Conservation (phyloP, 2,888 invertebrate genomes). For the Merodon equestris region DNA sequence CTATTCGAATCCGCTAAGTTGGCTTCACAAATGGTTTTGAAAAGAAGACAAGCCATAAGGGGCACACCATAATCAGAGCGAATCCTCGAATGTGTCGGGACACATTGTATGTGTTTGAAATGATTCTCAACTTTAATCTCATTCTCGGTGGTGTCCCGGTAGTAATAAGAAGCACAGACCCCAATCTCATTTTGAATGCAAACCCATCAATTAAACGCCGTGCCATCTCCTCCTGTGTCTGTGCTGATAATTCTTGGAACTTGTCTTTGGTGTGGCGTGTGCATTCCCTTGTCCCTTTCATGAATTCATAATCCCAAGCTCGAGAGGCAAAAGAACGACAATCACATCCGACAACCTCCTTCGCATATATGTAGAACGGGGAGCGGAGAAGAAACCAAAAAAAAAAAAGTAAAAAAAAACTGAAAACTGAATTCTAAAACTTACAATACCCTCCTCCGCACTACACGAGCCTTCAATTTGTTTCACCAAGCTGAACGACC, state of each 20-base stretch:
- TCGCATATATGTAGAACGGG: neutral
- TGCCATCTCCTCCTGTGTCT: constrained; percentile 30
- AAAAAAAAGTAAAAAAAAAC: constrained; percentile 7
- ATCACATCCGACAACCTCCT: constrained; percentile 55
- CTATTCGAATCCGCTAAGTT: too few species aligned
- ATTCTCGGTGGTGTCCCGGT: constrained; percentile 30
- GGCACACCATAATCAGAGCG: too few species aligned
- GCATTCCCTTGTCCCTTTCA: constrained; percentile 34
- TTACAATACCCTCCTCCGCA: constrained; percentile 51
- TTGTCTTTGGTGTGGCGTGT: constrained; percentile 21
- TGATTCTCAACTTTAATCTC: constrained; percentile 14
- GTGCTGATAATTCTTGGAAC: constrained; percentile 53
- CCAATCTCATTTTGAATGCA: constrained; percentile 48
- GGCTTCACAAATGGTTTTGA: too few species aligned
- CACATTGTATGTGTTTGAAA: constrained; percentile 1
- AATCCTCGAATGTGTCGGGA: neutral
- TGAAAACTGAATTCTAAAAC: constrained; percentile 41
- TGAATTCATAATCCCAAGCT: constrained; percentile 8
- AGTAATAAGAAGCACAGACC: constrained; percentile 45
- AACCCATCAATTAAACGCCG: constrained; percentile 52
- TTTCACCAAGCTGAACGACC: constrained; percentile 28
- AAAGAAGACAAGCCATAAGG: too few species aligned
- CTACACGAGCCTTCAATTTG: constrained; percentile 65
- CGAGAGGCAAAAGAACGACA: constrained; percentile 24
- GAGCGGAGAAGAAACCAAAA: constrained; percentile 22